Evolutionary conservation across 2,888 invertebrate genomes (phyloP), one percentile per base, ranked within the genome.

Genomic region (Lasioglossum morio): DNA sequence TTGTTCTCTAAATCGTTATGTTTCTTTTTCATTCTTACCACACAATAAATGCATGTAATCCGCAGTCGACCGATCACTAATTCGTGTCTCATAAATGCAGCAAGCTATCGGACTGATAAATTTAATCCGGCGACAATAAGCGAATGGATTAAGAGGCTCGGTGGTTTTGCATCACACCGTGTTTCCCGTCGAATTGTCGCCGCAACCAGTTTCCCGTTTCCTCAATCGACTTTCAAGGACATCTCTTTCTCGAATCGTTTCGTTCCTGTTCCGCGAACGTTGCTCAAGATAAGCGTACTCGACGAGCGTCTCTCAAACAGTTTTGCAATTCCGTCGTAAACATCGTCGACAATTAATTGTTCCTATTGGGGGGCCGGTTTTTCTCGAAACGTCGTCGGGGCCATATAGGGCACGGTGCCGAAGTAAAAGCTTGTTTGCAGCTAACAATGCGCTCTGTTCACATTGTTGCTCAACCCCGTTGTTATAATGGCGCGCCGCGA

Each of bases 381-480:
- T 74, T 37, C n/a, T 14, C 34, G 10, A n/a, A 46, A 27, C 63
- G 66, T 27, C 40, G 72, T 27, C 40, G 72, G 19, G 74, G 70
- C 60, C 34, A 63, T 30, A 40, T 78, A n/a, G 77, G 60, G 72
- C 79, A 73, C 48, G 69, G 73, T 77, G 69, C 53, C 77, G 69
- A 16, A 66, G 77, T 63, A 81, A 90, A 86, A 70, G 72, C 78
- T 86, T 79, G 82, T 81, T 82, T 63, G 48, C 70, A 60, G 66
- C 69, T 46, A 70, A 85, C 85, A 89, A 87, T 86, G 81, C 79
- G 78, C 63, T 82, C 84, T 83, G 80, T 63, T 79, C 60, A 82
- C 80, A 84, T 87, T 84, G 81, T 90, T 90, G 88, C 87, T 82
- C 89, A 90, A 90, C 73, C 72, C 60, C 40, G 77, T 80, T 63